Percentiles rank a stretch among this genome's conserved stretches.
These are phyloP conservation scores for Drosophila affinis DNA, from an alignment of 2,888 invertebrate species.

Conservation along the genomic window DNA sequence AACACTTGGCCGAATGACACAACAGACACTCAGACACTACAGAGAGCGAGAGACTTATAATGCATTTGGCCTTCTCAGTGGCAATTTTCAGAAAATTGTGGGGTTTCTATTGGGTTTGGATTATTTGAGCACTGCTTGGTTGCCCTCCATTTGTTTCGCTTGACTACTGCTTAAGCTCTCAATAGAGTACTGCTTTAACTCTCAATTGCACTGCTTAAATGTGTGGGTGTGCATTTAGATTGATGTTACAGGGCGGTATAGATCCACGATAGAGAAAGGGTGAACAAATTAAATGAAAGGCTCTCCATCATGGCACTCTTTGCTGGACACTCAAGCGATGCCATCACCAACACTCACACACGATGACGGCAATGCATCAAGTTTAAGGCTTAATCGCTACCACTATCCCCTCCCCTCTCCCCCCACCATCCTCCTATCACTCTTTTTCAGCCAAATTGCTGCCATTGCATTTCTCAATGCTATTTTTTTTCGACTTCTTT, in stretches of 20 bases:
- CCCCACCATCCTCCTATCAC: background rate
- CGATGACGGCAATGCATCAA: constrained; percentile 37
- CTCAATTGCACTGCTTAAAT: background rate
- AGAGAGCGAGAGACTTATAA: constrained; percentile 24
- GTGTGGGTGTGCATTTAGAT: background rate
- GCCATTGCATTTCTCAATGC: constrained; percentile 56
- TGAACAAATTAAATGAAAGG: constrained; percentile 31
- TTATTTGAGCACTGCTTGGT: background rate
- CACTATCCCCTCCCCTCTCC: constrained; percentile 39
- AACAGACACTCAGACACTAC: constrained; percentile 53
- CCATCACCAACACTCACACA: constrained; percentile 24
- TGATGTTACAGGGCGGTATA: background rate
- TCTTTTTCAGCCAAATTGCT: constrained; percentile 19
- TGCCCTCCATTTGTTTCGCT: no score
- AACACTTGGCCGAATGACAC: constrained; percentile 76
- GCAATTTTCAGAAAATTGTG: background rate
- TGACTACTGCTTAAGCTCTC: background rate
- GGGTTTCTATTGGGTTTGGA: background rate
- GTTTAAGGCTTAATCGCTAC: constrained; percentile 72
- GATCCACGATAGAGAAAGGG: no score
- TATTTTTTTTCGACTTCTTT: constrained; percentile 63
- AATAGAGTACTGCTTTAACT: background rate
- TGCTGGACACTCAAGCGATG: constrained; percentile 32
- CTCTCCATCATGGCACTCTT: constrained; percentile 47
- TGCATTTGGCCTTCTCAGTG: constrained; percentile 51